Conservation (phyloP, 92 coral and sea anemone species). For the Bergia sp. region DNA sequence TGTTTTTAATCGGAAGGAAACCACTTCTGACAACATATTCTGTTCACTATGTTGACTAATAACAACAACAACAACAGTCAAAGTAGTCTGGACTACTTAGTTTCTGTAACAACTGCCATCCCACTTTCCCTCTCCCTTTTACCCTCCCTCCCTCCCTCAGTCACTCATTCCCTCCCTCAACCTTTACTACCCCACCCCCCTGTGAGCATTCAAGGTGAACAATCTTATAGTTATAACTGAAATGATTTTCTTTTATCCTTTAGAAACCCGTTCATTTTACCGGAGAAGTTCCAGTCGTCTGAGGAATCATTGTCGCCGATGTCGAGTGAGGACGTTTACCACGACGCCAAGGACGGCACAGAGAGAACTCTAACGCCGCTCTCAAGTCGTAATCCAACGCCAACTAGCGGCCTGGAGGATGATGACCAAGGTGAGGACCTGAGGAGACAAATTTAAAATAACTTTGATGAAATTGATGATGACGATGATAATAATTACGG, state of each 20-base stretch:
- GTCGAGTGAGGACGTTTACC: conserved; percentile 78
- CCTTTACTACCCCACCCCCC: not conserved
- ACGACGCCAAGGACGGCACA: conserved; percentile 69
- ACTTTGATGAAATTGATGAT: not conserved
- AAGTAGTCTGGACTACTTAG: no score
- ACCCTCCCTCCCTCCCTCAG: no score
- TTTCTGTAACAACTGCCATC: no score
- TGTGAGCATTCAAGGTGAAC: not conserved
- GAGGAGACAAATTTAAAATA: no score
- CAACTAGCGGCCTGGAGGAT: conserved; percentile 32
- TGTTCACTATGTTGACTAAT: no score
- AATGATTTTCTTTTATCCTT: not conserved
- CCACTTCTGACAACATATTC: no score
- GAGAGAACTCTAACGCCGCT: conserved; percentile 52
- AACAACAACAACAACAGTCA: no score
- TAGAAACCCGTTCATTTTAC: conserved; percentile 18
- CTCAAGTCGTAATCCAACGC: conserved; percentile 40
- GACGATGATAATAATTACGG: no score
- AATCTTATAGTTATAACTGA: no score
- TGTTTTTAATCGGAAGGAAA: no score
- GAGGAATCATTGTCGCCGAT: conserved; percentile 82
- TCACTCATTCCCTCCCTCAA: no score
- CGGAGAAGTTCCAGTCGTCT: conserved; percentile 63
- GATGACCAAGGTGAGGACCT: conserved; percentile 29
- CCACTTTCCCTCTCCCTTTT: no score